These are phyloP conservation scores for Epizoanthus illoricatus DNA, from an alignment of 92 coral and sea anemone species.

Conservation along the genomic window DNA sequence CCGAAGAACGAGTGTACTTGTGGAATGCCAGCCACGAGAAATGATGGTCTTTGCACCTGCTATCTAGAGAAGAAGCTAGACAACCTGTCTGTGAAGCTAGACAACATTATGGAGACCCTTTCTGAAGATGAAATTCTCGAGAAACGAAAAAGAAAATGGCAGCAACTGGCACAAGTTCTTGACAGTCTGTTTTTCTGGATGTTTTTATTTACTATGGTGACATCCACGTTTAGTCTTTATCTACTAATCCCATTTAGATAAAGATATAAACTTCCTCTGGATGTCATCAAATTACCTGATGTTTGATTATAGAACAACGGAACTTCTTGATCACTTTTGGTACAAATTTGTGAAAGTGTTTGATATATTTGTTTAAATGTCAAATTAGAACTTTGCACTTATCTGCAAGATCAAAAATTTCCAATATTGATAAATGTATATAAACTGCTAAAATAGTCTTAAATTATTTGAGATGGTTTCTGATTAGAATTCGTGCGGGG, in stretches of 20 bases:
- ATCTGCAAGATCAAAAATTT: too few relatives aligned
- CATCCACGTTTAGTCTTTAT: slow-evolving; percentile 16
- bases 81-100: slow-evolving; percentile 31
- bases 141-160: slow-evolving; percentile 20
- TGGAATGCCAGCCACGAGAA: not conserved
- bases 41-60: not conserved
- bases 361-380: too few relatives aligned
- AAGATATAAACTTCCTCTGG: not conserved
- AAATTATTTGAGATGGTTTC: too few relatives aligned
- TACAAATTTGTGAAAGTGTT: too few relatives aligned
- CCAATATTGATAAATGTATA: too few relatives aligned
- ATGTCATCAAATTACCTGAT: too few relatives aligned
- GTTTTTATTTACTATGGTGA: slow-evolving; percentile 21
- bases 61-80: slow-evolving; percentile 27
- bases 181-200: slow-evolving; percentile 39
- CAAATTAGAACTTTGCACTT: too few relatives aligned
- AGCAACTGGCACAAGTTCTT: slow-evolving; percentile 28
- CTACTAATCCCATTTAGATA: slow-evolving; percentile 11
- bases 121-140: slow-evolving; percentile 34
- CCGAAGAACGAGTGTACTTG: slow-evolving; percentile 25
- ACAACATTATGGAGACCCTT: slow-evolving; percentile 22
- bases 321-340: too few relatives aligned
- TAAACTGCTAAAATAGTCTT: too few relatives aligned
- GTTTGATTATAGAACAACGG: too few relatives aligned
- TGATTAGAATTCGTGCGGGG: too few relatives aligned